Percentiles rank a stretch among this genome's conserved stretches.
phyloP scores from a whole-genome alignment of 1,140 invertebrate genomes.

The Venustaconcha ellipsiformis region DNA sequence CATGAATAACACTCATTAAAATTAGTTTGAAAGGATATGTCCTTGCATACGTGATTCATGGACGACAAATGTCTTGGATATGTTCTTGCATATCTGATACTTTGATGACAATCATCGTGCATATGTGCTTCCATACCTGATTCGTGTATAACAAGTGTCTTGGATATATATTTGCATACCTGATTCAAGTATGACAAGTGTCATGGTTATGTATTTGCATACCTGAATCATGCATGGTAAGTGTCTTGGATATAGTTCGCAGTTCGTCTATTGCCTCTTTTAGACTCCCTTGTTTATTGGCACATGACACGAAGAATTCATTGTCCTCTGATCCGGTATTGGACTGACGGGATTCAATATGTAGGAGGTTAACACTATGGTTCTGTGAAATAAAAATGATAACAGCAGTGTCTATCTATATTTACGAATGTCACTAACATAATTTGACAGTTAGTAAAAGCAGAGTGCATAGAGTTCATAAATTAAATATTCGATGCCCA shows the following conservation, averaged over 20 bases:
- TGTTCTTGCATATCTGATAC: neutral
- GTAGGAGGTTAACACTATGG: conserved; percentile 86
- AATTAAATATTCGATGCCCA: too few relatives aligned
- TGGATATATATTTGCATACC: conserved; percentile 29
- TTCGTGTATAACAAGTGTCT: conserved; percentile 50
- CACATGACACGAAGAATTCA: conserved; percentile 97
- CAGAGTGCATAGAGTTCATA: too few relatives aligned
- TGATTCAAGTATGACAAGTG: conserved; percentile 45
- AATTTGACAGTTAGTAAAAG: too few relatives aligned
- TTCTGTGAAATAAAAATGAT: conserved; percentile 69
- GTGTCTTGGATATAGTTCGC: conserved; percentile 50
- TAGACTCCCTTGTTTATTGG: conserved; percentile 74
- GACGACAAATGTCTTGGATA: conserved; percentile 53
- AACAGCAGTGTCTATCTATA: too few relatives aligned
- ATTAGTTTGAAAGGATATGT: too few relatives aligned
- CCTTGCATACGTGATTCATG: conserved; percentile 12
- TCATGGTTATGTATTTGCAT: conserved; percentile 35
- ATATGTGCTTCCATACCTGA: conserved; percentile 7
- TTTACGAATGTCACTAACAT: too few relatives aligned
- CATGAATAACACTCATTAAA: too few relatives aligned
- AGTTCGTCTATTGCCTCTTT: conserved; percentile 71
- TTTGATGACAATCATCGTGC: conserved; percentile 55
- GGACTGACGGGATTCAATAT: conserved; percentile 91
- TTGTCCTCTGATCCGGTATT: conserved; percentile 81
- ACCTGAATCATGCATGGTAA: conserved; percentile 43